phyloP scores from a whole-genome alignment of 2,888 invertebrate genomes.

The Platypus cylindrus region DNA sequence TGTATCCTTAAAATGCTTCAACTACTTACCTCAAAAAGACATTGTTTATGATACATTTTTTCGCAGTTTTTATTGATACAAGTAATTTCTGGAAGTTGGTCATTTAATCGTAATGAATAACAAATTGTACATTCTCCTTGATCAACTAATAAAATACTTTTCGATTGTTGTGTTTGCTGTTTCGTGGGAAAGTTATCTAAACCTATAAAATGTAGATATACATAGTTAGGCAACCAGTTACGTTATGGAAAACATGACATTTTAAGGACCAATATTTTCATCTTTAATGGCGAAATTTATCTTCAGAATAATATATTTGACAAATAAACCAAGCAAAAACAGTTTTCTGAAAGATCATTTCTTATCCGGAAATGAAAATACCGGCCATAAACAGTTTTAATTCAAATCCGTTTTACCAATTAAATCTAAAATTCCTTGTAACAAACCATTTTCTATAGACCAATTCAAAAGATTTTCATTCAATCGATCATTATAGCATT shows the following conservation, averaged over 20 bases:
- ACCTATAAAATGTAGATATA: constrained; percentile 18
- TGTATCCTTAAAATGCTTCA: too few species aligned
- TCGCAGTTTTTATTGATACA: constrained; percentile 33
- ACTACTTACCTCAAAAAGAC: constrained; percentile 33
- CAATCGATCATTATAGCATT: constrained; percentile 23
- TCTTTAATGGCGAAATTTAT: too few species aligned
- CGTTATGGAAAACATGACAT: too few species aligned
- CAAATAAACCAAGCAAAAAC: too few species aligned
- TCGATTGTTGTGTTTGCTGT: constrained; percentile 12
- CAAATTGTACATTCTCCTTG: constrained; percentile 35
- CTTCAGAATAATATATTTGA: too few species aligned
- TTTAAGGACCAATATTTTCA: too few species aligned
- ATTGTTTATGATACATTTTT: constrained; percentile 30
- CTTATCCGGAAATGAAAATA: too few species aligned
- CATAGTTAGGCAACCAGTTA: background rate
- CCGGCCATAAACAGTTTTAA: too few species aligned
- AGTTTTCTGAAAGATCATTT: too few species aligned
- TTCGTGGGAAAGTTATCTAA: constrained; percentile 26
- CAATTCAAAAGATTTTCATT: constrained; percentile 31
- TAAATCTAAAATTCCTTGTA: constrained; percentile 29
- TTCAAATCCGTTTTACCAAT: too few species aligned
- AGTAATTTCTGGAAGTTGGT: constrained; percentile 31
- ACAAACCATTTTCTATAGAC: constrained; percentile 23
- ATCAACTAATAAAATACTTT: constrained; percentile 21
- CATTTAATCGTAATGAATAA: constrained; percentile 29